Evolutionary conservation across 30 jellyfish, hydroid and myxozoan species (phyloP).

Genomic region (Sanderia malayensis): DNA sequence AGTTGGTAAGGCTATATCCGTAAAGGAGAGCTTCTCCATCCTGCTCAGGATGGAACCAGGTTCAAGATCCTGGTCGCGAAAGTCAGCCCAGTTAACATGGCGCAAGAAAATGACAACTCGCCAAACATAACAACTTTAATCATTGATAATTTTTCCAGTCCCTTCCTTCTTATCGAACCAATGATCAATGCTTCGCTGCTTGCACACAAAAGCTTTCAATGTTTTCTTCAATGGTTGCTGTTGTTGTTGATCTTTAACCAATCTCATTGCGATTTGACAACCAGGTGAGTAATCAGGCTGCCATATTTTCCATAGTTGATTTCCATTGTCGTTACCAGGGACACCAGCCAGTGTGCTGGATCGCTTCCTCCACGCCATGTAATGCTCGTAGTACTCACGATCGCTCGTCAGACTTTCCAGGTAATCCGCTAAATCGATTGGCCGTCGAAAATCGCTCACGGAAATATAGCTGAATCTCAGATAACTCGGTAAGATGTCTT

Average conservation of each 20-base stretch:
- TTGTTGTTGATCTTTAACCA: constrained; percentile 1
- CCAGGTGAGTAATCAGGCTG: constrained; percentile 60
- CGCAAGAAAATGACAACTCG: background rate
- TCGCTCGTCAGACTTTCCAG: constrained; percentile 39
- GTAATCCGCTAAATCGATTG: constrained; percentile 63
- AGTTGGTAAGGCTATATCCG: too few relatives aligned
- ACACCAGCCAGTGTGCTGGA: too few relatives aligned
- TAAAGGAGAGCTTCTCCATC: background rate
- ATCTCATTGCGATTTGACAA: constrained; percentile 55
- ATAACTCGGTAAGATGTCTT: constrained; percentile 47
- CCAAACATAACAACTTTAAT: background rate
- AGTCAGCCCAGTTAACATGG: background rate
- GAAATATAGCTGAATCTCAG: constrained; percentile 41
- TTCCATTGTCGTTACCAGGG: background rate
- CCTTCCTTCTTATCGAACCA: constrained; percentile 26
- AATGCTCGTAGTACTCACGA: constrained; percentile 38
- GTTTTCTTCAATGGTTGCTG: background rate
- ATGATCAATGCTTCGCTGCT: constrained; percentile 25
- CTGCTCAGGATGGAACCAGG: background rate
- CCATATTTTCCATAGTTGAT: constrained; percentile 52
- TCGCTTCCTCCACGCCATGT: constrained; percentile 58
- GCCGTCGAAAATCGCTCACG: constrained; percentile 52
- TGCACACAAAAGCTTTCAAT: constrained; percentile 20
- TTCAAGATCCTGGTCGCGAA: too few relatives aligned
- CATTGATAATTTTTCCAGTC: background rate